Evolutionary conservation across 2,113 vertebrate genomes (phyloP), one percentile per base, ranked within the genome.

Genomic region (Neotragus moschatus): DNA sequence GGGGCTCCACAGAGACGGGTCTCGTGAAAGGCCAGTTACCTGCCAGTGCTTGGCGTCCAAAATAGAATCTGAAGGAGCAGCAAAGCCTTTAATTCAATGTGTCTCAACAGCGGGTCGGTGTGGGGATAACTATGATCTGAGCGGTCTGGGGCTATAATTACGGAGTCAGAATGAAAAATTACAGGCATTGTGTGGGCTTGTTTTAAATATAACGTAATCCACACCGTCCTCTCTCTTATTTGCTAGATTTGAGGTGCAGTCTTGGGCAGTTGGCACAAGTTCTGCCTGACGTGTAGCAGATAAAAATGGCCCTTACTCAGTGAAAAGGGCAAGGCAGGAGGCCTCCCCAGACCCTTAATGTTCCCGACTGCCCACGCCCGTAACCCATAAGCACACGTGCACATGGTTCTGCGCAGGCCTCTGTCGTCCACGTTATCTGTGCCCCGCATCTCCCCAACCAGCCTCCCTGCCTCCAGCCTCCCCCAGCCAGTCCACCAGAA

Each of bases 201-300:
- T 97, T 98, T 98, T 98, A 98, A 98, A 97, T 98, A 98, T 98
- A 98, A 98, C 33, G 97, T 98, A 98, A 98, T 97, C 96, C 91
- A 97, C 77, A 98, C 97, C 15, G 3, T 93, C 92, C 89, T 97
- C 98, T 98, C 98, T 98, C 91, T 98, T 98, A 98, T 98, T 98
- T 98, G 93, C 97, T 97, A 30, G 88, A 96, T 84, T 97, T 97
- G 98, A 98, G 94, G 97, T 97, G 82, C 94, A 97, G 82, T 75
- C 90, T 98, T 95, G 81, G 96, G 95, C 70, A 47, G 95, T 47
- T 95, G 96, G 97, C 73, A 58, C 8, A 93, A 61, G 82, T 91
- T 97, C 91, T 80, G 92, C 92, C 93, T 95, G 94, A 97, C 92
- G 79, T 96, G 97, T 98, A 94, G 92, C 73, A 86, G 94, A 97